phyloP scores from a whole-genome alignment of 2,113 vertebrate genomes.

The Esox niger region DNA sequence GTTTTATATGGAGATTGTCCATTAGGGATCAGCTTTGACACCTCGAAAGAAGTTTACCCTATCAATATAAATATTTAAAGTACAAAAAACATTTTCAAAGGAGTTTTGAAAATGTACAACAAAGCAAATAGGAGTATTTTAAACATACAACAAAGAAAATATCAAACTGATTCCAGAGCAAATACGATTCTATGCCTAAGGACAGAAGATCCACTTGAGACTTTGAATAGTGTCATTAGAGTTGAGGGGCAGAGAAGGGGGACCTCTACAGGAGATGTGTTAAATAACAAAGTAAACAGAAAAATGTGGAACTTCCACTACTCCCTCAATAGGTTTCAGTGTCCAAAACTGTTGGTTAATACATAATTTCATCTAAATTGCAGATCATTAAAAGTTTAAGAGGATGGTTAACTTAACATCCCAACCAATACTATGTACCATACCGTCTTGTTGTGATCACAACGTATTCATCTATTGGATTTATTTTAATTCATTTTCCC shows the following conservation, averaged over 20 bases:
- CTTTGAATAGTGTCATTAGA: neutral
- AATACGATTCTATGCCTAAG: neutral
- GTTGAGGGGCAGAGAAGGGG: neutral
- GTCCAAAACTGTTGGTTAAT: too few species aligned
- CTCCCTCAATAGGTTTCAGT: neutral
- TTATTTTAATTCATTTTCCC: too few species aligned
- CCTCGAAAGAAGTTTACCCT: neutral
- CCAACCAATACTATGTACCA: too few species aligned
- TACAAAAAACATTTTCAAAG: too few species aligned
- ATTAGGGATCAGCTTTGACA: neutral
- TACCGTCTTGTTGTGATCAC: too few species aligned
- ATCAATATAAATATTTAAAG: too few species aligned
- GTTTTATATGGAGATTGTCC: too few species aligned
- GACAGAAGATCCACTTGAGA: neutral
- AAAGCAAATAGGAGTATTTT: neutral
- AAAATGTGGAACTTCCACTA: slow-evolving; percentile 23
- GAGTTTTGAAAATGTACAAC: neutral
- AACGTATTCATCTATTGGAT: too few species aligned
- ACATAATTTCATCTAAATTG: too few species aligned
- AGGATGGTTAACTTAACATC: too few species aligned
- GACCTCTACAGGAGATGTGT: slow-evolving; percentile 4
- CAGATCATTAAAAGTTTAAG: too few species aligned
- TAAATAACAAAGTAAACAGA: neutral
- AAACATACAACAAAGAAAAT: neutral
- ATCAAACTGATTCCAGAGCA: too few species aligned